Evolutionary conservation across 2,888 invertebrate species (phyloP).

Genomic region (Bombyx huttoni): DNA sequence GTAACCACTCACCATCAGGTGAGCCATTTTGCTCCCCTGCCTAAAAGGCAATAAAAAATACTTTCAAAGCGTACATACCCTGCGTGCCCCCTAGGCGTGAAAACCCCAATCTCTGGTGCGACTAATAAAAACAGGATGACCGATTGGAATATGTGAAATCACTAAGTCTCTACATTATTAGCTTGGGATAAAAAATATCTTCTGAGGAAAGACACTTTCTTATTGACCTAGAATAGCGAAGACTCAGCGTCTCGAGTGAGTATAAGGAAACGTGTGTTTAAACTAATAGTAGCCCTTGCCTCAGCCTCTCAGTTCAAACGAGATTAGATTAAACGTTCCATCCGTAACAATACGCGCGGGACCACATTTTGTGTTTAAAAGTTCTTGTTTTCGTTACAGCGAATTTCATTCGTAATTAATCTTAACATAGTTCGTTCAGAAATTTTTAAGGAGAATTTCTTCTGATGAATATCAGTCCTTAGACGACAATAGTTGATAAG

Average conservation of each 20-base stretch:
- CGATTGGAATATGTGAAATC: too few relatives aligned
- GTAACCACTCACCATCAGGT: too few relatives aligned
- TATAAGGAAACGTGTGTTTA: slow-evolving; percentile 14
- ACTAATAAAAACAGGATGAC: too few relatives aligned
- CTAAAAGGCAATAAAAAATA: too few relatives aligned
- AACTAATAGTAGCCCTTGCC: slow-evolving; percentile 22
- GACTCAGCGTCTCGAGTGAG: not conserved
- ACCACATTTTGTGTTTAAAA: slow-evolving; percentile 23
- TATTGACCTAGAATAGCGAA: not conserved
- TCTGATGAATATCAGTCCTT: too few relatives aligned
- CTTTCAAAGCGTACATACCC: too few relatives aligned
- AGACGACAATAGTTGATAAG: too few relatives aligned
- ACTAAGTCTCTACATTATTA: too few relatives aligned
- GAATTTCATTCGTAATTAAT: not conserved
- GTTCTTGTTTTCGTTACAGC: slow-evolving; percentile 8
- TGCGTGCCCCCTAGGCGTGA: too few relatives aligned
- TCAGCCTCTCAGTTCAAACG: slow-evolving; percentile 26
- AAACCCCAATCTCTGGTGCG: too few relatives aligned
- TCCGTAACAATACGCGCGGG: slow-evolving; percentile 32
- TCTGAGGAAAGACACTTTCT: not conserved
- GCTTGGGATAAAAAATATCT: not conserved
- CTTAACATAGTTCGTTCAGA: not conserved
- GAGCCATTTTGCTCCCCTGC: too few relatives aligned
- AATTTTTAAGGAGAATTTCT: not conserved
- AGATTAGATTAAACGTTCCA: slow-evolving; percentile 34